A percentile compares a stretch with the other conserved stretches of the same genome.
These are phyloP conservation scores for Pimephales promelas DNA, from an alignment of 2,113 vertebrate species.

Conservation along the genomic window DNA sequence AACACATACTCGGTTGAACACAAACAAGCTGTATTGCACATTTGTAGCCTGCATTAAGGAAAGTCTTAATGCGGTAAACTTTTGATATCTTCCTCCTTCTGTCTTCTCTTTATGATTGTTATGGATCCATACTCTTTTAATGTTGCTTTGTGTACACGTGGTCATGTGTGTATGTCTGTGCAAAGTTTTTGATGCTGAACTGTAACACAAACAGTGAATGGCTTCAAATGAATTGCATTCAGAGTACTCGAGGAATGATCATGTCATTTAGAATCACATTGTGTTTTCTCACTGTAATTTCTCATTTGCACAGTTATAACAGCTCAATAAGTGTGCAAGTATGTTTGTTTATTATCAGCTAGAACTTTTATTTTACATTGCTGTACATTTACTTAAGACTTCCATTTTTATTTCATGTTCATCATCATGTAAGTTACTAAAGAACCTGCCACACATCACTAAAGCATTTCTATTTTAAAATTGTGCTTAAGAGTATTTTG, in stretches of 20 bases:
- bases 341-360: slow-evolving; percentile 1
- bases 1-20: neutral
- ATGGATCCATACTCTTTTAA: neutral
- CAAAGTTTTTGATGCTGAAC: slow-evolving; percentile 10
- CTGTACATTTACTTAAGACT: neutral
- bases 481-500: neutral
- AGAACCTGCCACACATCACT: neutral
- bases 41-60: slow-evolving; percentile 13
- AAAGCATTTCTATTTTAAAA: neutral
- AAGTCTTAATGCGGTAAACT: neutral
- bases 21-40: slow-evolving; percentile 17
- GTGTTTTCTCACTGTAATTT: neutral
- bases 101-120: neutral
- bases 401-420: neutral
- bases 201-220: neutral
- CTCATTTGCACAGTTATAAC: neutral
- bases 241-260: neutral
- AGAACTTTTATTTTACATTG: neutral
- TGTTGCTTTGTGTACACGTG: neutral
- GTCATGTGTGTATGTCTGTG: slow-evolving; percentile 20
- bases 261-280: slow-evolving; percentile 1
- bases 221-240: slow-evolving; percentile 27
- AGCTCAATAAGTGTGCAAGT: neutral
- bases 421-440: neutral
- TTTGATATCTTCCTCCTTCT: neutral